A percentile compares a stretch with the other conserved stretches of the same genome.
These are phyloP conservation scores for Plagodis dolabraria DNA, from an alignment of 2,888 invertebrate genomes.

Conservation along the genomic window DNA sequence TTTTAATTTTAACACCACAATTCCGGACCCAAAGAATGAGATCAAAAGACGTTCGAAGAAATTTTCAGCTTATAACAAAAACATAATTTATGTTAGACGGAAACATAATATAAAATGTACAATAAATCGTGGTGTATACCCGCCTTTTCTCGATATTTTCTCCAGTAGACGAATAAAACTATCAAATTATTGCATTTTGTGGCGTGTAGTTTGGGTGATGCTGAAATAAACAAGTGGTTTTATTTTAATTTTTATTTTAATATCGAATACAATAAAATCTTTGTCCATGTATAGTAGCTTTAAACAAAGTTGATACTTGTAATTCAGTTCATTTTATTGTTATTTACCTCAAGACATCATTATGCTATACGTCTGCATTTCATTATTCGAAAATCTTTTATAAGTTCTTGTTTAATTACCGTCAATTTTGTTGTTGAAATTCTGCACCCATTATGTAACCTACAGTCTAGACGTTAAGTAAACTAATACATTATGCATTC, in stretches of 20 bases:
- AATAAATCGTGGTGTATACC: conserved; percentile 66
- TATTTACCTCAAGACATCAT: neutral
- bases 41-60: conserved; percentile 49
- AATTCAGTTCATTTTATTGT: neutral
- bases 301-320: conserved; percentile 55
- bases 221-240: conserved; percentile 66
- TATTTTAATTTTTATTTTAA: conserved; percentile 53
- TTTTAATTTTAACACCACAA: conserved; percentile 22
- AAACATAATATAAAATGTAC: conserved; percentile 73
- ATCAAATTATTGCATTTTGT: conserved; percentile 73
- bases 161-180: conserved; percentile 72
- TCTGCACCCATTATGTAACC: no score
- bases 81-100: conserved; percentile 64
- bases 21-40: conserved; percentile 32
- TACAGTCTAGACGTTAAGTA: neutral
- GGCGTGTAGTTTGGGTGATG: conserved; percentile 61
- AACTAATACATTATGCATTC: conserved; percentile 22
- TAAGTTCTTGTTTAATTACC: no score
- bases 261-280: conserved; percentile 77
- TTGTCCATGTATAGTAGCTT: conserved; percentile 54
- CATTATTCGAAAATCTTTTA: neutral
- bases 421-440: no score
- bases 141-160: conserved; percentile 71
- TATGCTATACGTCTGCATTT: neutral
- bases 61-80: conserved; percentile 38